Base-by-base conservation (phyloP, 1,140 invertebrate species). In the Ephestia elutella region DNA sequence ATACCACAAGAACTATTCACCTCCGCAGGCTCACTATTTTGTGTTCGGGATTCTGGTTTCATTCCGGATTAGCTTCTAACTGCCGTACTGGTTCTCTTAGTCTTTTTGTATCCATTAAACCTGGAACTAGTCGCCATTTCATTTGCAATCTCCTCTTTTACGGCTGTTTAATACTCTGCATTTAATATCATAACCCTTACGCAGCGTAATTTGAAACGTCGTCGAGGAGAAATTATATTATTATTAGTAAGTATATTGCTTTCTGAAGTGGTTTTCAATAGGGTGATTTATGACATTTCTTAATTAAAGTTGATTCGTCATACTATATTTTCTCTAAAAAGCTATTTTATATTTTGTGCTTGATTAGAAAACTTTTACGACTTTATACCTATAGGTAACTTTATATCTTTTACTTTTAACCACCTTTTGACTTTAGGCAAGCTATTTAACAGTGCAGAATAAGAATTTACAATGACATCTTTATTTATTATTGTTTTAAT, bases 181-280 rank as follows among this genome's bases (percentile, higher is more conserved):
- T 8, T 44, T 17, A 15, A 3, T 3, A 2, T 25, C 21, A 25
- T 25, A 25, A 17, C 38, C 11, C 1, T 28, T 11, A 5, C 11
- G 11, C 32, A 8, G n/a, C 10, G n/a, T 17, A 44, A 44, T 44
- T 15, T 44, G 5, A 15, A 44, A 44, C 38, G 5, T 21, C 32
- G n/a, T n/a, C n/a, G n/a, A n/a, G n/a, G 25, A 54, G 15, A 54
- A 25, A 1, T n/a, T 17, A 32, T 17, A 18, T 20, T 30, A 61
- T 61, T 49, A 44, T 61, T 61, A 28, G 54, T 35, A 56, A 32
- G 56, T 38, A 60, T 19, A 60, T 35, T 48, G 32, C 25, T 44
- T 58, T 53, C 57, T 59, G 63, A 61, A 62, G n/a, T 57, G 62
- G 53, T 66, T 64, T 18, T 57, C 61, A 63, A 63, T 65, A 48